Evolutionary conservation across 2,113 vertebrate species (phyloP).

Genomic region (Hemiprocne comata): DNA sequence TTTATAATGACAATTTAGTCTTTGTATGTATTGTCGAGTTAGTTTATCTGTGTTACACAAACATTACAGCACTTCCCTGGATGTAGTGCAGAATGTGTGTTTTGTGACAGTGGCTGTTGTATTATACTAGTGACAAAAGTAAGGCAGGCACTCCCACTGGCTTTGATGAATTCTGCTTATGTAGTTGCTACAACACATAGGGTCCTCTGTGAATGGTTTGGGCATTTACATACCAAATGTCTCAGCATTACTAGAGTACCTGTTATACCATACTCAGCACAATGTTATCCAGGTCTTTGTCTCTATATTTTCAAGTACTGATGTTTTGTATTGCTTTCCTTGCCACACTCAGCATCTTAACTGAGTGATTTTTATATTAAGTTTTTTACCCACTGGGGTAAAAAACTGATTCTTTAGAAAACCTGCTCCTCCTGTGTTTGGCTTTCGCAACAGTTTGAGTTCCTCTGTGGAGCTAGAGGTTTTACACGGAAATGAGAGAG

Average conservation of each 20-base stretch:
- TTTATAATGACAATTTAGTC: not conserved
- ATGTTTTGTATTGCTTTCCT: not conserved
- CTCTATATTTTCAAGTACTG: constrained; percentile 8
- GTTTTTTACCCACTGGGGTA: not conserved
- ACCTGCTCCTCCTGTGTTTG: not conserved
- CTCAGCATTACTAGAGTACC: constrained; percentile 54
- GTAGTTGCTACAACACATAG: constrained; percentile 37
- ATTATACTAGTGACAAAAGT: constrained; percentile 49
- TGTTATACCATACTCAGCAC: constrained; percentile 43
- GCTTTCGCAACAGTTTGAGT: not conserved
- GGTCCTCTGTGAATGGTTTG: constrained; percentile 37
- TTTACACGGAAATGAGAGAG: not conserved
- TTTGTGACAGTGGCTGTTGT: constrained; percentile 54
- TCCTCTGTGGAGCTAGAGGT: not conserved
- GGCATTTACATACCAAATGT: constrained; percentile 58
- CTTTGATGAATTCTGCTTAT: constrained; percentile 62
- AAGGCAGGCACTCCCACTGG: constrained; percentile 33
- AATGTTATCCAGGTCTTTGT: constrained; percentile 28
- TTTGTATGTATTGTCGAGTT: not conserved
- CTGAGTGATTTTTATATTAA: not conserved
- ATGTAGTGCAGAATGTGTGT: constrained; percentile 18
- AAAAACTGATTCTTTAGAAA: not conserved
- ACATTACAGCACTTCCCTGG: constrained; percentile 34
- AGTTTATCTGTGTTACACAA: not conserved
- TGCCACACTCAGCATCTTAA: not conserved